Evolutionary conservation across 2,113 vertebrate species (phyloP).

Genomic region (Charina bottae): DNA sequence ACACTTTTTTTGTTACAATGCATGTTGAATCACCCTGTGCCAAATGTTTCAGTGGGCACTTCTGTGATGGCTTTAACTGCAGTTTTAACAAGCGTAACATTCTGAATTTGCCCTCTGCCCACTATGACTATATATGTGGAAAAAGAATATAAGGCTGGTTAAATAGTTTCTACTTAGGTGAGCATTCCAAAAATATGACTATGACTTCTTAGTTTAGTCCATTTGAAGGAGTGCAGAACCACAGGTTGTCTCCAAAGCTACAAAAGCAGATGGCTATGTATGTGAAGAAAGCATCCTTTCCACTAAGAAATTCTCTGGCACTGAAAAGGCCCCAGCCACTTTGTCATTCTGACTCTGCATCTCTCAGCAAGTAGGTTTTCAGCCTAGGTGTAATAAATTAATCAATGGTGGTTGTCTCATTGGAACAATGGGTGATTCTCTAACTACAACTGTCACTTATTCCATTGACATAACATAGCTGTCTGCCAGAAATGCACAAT

Average conservation of each 20-base stretch:
- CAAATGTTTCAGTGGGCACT: not conserved
- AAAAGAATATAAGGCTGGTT: not conserved
- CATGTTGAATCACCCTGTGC: not conserved
- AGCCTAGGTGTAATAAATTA: slow-evolving; percentile 47
- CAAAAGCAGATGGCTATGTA: not conserved
- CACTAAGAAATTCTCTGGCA: slow-evolving; percentile 20
- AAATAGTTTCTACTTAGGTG: not conserved
- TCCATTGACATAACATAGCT: slow-evolving; percentile 25
- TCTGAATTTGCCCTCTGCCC: not conserved
- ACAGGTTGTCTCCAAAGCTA: not conserved
- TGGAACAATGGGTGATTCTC: slow-evolving; percentile 34
- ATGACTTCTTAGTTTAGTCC: not conserved
- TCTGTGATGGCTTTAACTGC: not conserved
- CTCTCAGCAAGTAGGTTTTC: slow-evolving; percentile 42
- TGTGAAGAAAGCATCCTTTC: not conserved
- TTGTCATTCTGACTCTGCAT: slow-evolving; percentile 38
- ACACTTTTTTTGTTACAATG: not conserved
- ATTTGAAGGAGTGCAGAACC: not conserved
- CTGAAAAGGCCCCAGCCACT: slow-evolving; percentile 9
- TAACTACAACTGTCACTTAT: slow-evolving; percentile 44
- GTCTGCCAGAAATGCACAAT: slow-evolving; percentile 26
- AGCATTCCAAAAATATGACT: not conserved
- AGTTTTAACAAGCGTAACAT: not conserved
- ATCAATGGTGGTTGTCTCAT: slow-evolving; percentile 50
- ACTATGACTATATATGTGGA: not conserved